Evolutionary conservation across 2,113 vertebrate species (phyloP).

Genomic region (Lamprologus callipterus): DNA sequence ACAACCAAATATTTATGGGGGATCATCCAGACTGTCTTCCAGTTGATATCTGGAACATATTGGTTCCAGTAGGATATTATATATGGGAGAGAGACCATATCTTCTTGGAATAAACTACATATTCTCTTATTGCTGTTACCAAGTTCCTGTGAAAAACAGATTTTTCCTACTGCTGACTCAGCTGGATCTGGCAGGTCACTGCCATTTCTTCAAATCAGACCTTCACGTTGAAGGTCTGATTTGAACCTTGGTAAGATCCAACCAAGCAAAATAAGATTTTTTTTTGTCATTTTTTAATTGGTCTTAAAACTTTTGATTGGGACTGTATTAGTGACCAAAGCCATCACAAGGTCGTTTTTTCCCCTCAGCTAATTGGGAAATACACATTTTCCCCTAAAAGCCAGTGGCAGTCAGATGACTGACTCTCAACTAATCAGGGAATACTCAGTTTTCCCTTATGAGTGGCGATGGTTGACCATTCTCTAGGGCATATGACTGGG

Average conservation of each 20-base stretch:
- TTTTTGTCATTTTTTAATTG: neutral
- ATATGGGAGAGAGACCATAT: neutral
- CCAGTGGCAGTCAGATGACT: neutral
- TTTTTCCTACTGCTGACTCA: neutral
- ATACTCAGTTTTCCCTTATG: neutral
- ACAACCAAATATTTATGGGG: too few relatives aligned
- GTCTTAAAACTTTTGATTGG: neutral
- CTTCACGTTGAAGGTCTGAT: neutral
- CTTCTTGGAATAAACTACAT: neutral
- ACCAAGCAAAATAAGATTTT: neutral
- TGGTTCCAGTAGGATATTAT: too few relatives aligned
- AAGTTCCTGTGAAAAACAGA: neutral
- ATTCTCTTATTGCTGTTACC: neutral
- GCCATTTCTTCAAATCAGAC: neutral
- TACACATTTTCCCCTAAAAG: neutral
- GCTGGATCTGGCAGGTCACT: neutral
- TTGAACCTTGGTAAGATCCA: neutral
- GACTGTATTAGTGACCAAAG: neutral
- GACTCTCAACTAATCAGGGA: neutral
- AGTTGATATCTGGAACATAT: too few relatives aligned
- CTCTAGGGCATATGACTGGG: neutral
- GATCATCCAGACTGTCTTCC: too few relatives aligned
- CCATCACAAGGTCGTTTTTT: neutral
- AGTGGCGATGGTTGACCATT: neutral
- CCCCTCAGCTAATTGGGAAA: neutral